Evolutionary conservation across 2,113 vertebrate species (phyloP).

Genomic region (Seriola dumerili): DNA sequence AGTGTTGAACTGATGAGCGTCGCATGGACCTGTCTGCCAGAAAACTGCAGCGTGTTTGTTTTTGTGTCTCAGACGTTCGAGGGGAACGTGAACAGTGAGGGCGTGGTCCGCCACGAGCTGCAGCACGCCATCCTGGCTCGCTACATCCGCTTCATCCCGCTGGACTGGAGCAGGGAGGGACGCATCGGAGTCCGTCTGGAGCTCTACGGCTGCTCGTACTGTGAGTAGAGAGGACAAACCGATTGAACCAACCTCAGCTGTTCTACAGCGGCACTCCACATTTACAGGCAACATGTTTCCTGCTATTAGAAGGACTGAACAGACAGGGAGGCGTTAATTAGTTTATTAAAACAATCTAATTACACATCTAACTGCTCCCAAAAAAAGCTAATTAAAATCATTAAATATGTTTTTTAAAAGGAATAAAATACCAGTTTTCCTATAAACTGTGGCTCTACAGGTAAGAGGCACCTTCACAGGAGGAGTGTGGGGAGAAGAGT

Average conservation of each 20-base stretch:
- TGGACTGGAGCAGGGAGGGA: slow-evolving; percentile 90
- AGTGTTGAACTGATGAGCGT: no score
- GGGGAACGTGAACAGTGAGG: slow-evolving; percentile 93
- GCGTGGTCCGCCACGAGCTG: slow-evolving; percentile 89
- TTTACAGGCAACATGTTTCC: no score
- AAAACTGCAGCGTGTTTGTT: background rate
- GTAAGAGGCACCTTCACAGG: no score
- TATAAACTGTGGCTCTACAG: no score
- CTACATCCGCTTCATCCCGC: slow-evolving; percentile 91
- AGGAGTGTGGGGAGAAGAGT: no score
- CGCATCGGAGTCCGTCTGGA: slow-evolving; percentile 92
- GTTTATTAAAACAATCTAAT: no score
- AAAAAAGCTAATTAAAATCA: no score
- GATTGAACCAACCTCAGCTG: background rate
- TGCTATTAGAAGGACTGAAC: no score
- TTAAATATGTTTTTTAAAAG: no score
- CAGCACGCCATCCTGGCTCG: slow-evolving; percentile 89
- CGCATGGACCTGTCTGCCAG: background rate
- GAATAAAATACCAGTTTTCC: no score
- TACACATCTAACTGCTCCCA: no score
- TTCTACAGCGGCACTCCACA: background rate
- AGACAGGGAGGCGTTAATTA: no score
- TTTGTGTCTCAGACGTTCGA: slow-evolving; percentile 89
- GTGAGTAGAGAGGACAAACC: slow-evolving; percentile 79
- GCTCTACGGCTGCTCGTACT: slow-evolving; percentile 94